Conservation (phyloP, 2,888 invertebrate species). For the Drosophila siamana region DNA sequence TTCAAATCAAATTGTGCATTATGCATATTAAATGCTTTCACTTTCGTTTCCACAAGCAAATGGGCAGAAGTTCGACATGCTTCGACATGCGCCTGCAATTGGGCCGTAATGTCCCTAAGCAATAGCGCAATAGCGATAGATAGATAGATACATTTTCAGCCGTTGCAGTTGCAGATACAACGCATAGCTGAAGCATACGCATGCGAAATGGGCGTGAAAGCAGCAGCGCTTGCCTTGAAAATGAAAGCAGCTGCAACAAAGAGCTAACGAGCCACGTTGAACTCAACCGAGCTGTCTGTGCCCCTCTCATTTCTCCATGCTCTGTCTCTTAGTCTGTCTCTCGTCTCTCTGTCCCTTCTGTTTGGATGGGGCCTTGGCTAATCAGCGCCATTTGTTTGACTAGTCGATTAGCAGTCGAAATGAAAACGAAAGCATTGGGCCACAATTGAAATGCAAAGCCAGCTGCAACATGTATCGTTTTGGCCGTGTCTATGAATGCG, state of each 20-base stretch:
- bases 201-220: slow-evolving; percentile 55
- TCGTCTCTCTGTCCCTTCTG: neutral
- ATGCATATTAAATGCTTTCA: slow-evolving; percentile 83
- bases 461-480: slow-evolving; percentile 25
- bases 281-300: neutral
- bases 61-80: slow-evolving; percentile 5
- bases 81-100: slow-evolving; percentile 6
- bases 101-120: slow-evolving; percentile 16
- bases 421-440: slow-evolving; percentile 61
- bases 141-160: neutral
- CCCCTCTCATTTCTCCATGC: neutral
- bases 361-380: slow-evolving; percentile 30
- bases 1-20: slow-evolving; percentile 53
- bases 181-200: slow-evolving; percentile 33
- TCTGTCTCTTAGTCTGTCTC: neutral
- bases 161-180: slow-evolving; percentile 12
- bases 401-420: slow-evolving; percentile 55
- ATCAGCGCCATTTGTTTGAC: slow-evolving; percentile 61
- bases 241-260: slow-evolving; percentile 55
- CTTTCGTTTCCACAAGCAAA: slow-evolving; percentile 59
- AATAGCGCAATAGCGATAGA: too few relatives aligned
- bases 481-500: neutral
- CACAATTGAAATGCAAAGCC: slow-evolving; percentile 78
- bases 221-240: slow-evolving; percentile 40
- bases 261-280: slow-evolving; percentile 34